These are phyloP conservation scores for Thumatha senex DNA, from an alignment of 2,888 invertebrate species.

Conservation along the genomic window DNA sequence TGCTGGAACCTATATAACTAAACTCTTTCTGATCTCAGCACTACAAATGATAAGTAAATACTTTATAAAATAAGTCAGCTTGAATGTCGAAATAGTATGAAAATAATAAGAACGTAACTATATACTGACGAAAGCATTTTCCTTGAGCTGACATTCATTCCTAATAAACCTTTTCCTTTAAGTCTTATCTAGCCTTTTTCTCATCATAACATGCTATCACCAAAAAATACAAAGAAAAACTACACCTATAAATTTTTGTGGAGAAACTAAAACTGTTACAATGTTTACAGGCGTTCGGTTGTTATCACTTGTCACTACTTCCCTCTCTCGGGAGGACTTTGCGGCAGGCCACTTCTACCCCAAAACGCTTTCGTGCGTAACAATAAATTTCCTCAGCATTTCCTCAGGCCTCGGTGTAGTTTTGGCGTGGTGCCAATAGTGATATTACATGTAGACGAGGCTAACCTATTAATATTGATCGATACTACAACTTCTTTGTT, in stretches of 20 bases:
- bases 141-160: no score
- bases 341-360: slow-evolving; percentile 32
- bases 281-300: slow-evolving; percentile 33
- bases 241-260: slow-evolving; percentile 13
- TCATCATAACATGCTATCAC: slow-evolving; percentile 14
- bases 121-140: no score
- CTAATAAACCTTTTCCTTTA: no score
- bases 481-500: slow-evolving; percentile 27
- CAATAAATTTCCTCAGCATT: slow-evolving; percentile 46
- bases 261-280: slow-evolving; percentile 17
- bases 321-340: slow-evolving; percentile 32
- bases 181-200: no score
- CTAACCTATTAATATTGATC: slow-evolving; percentile 44
- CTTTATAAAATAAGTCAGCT: no score
- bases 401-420: slow-evolving; percentile 47
- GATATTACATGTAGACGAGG: slow-evolving; percentile 31
- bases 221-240: slow-evolving; percentile 22
- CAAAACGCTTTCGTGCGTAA: slow-evolving; percentile 40
- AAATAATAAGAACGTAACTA: no score
- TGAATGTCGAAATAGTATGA: no score
- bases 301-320: slow-evolving; percentile 25
- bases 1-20: no score
- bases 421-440: slow-evolving; percentile 46
- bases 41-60: no score
- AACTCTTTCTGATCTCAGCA: no score